Evolutionary conservation across 2,888 invertebrate species (phyloP), one percentile per base, ranked within the genome.

Genomic region (Ceraclea dissimilis): DNA sequence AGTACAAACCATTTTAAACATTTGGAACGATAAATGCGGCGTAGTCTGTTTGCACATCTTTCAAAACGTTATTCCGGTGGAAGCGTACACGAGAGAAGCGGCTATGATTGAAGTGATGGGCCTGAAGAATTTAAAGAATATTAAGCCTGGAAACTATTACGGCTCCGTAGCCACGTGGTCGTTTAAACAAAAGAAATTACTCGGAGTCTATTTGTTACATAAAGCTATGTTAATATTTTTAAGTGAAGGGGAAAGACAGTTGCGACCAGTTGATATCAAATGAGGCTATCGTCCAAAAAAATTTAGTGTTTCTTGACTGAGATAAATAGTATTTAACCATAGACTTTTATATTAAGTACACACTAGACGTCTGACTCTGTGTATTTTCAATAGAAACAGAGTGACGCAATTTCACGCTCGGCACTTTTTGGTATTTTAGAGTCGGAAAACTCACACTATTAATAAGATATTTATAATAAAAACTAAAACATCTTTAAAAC

Each of bases 31-130:
- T 62, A 84, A 85, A 54, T 75, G 81, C 13, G 97, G 97, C 1
- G 94, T 98, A 0, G 83, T 97, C 1, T 93, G 94, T 56, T 75
- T 97, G 1, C 92, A 93, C 65, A 81, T 94, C 47, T 97, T 93
- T 69, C 93, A 93, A 66, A 93, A 94, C 70, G 84, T 89, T 1
- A 86, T 92, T 50, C 88, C 93, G 0, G 90, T 86, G 0, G 98
- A 98, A 70, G 97, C 98, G 0, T 92, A 88, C 64, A 93, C 94
- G 0, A 78, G 96, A 61, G 98, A 98, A 71, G 96, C 96, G 0
- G 84, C 91, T 10, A 95, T 98, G 82, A 94, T 98, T 16, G 91
- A 92, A 65, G 91, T 93, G 0, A 70, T 98, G 6, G 88, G 89
- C 1, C 65, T 90, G 2, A 70, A 78, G 0, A 86, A 88, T 66